Base-by-base conservation (phyloP, 2,113 vertebrate genomes). In the Condylura cristata region DNA sequence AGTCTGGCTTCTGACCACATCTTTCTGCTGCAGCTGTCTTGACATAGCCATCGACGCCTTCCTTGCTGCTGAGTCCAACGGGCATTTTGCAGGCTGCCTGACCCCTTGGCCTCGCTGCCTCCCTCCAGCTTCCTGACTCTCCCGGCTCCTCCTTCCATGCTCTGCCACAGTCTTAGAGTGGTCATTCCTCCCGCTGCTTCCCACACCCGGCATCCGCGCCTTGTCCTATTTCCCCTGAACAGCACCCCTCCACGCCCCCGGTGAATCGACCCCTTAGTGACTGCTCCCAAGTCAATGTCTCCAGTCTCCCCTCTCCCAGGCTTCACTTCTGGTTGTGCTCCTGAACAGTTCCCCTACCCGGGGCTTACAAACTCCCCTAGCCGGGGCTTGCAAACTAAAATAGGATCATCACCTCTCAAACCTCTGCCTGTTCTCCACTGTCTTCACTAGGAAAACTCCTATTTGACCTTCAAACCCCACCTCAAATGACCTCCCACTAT, bases 1-100 rank as follows among this genome's bases (percentile, higher is more conserved):
- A 86, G 74, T 56, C 95, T 86, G 75, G 66, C 91, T 56, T 66
- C 89, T 61, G 89, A 92, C 91, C 86, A 75, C 93, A 83, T 89
- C 91, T 86, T 86, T 58, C 87, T 44, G 76, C 86, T 84, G 84
- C 93, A 94, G 81, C 53, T 1, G 1, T 20, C 93, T 61, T 84
- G 93, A 93, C 93, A 93, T n/a, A 94, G 86, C 74, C 93, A 66
- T 75, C 74, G 70, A 30, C 3, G 0, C 60, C 78, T 58, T 96
- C 91, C 14, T 56, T 20, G 63, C 46, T 68, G 76, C 81, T 82
- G 30, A 78, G 30, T 48, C 68, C 82, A 20, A 20, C 0, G 74
- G 78, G 70, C 22, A 41, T 32, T 24, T 5, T 8, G 41, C 63
- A 44, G 78, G 70, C 51, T 12, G 0, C 74, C 28, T 44, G 79